Base-by-base conservation (phyloP, 1,140 invertebrate genomes). In the Drosophila azteca region DNA sequence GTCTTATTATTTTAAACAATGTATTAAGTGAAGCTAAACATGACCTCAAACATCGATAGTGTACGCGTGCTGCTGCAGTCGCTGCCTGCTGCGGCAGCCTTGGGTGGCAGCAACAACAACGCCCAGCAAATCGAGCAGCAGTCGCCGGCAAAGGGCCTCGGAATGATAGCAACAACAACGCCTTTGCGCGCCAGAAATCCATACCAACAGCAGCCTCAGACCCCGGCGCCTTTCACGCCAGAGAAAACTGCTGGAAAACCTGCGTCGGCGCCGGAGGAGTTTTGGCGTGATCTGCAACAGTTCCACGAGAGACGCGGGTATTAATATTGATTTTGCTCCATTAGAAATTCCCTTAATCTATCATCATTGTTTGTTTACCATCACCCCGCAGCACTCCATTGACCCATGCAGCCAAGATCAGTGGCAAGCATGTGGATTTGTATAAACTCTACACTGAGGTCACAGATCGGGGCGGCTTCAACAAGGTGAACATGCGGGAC, bases 381-480 rank as follows among this genome's bases (percentile, higher is more conserved):
- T 31, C 31, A 3, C 7, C 7, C 7, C 15, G 17, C 24, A 97
- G 96, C 78, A 97, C 96, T 43, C 93, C 95, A 44, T 95, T 96
- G 90, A 94, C 94, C 74, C 94, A 94, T 81, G 91, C 93, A 55
- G 97, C 97, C 53, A 95, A 95, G 92, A 95, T 99, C 64, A 97
- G 95, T 93, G 97, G 97, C 43, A 94, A 95, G 77, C 96, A 97
- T 92, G 94, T 98, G 87, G 97, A 99, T 93, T 93, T 99, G 52
- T 98, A 97, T 92, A 94, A 96, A 49, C 94, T 99, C 53, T 98
- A 98, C 92, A 95, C 95, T 71, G 94, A 97, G 81, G 97, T 98
- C n/a, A 98, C 96, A 67, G 95, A 95, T 54, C 94, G 96, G 85
- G 97, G 97, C 82, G 98, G 98, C 89, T 97, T 97, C 94, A 95